Conservation (phyloP, 2,797 vertebrate genomes). For the Labeo calbasu region DNA sequence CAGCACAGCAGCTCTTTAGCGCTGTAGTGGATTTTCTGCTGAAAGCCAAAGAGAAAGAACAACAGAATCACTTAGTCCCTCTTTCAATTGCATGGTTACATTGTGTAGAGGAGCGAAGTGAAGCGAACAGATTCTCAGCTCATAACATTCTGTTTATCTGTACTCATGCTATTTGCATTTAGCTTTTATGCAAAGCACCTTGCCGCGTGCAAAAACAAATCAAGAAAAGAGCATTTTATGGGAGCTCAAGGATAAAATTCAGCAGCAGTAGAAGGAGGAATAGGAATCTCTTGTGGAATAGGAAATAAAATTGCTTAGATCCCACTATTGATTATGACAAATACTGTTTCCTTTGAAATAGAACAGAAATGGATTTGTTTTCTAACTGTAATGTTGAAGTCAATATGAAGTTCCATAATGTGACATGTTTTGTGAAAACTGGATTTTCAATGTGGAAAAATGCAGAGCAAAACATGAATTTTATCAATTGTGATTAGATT, state of each 20-base stretch:
- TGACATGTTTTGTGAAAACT: not conserved
- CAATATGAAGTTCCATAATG: not conserved
- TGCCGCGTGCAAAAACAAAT: not conserved
- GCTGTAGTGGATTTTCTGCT: conserved; percentile 5
- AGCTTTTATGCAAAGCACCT: conserved; percentile 17
- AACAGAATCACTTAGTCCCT: conserved; percentile 38
- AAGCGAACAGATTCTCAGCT: conserved; percentile 17
- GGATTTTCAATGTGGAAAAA: not conserved
- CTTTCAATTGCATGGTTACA: conserved; percentile 30
- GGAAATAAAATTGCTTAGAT: not conserved
- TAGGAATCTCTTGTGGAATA: not conserved
- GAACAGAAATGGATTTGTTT: not conserved
- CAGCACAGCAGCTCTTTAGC: conserved; percentile 34
- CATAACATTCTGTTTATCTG: conserved; percentile 24
- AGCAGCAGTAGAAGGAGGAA: not conserved
- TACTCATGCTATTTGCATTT: conserved; percentile 15
- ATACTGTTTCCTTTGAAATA: not conserved
- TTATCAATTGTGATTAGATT: not conserved
- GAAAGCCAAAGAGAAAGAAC: conserved; percentile 22
- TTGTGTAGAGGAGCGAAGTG: conserved; percentile 4
- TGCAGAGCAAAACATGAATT: not conserved
- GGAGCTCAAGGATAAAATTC: not conserved
- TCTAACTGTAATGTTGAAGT: not conserved
- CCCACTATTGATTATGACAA: not conserved
- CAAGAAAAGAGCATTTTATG: conserved; percentile 11